Base-by-base conservation (phyloP, 1,140 invertebrate genomes). In the Heliconius himera region DNA sequence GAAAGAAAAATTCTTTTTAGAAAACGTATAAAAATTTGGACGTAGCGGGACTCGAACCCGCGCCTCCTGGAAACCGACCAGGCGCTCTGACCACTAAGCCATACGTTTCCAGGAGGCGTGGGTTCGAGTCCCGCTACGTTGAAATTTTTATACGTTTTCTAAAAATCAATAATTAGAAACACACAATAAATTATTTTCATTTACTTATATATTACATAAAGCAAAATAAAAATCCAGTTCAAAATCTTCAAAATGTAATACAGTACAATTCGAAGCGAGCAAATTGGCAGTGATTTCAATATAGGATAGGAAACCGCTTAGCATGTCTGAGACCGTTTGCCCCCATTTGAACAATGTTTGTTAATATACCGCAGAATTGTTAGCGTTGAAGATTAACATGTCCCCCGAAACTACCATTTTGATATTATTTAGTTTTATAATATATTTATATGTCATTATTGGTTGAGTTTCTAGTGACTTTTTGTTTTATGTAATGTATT, bases 231-330 rank as follows among this genome's bases (percentile, higher is more conserved):
- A 26, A 66, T 66, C 13, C 13, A 66, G 22, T 29, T 72, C 8
- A 38, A n/a, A 20, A 72, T 72, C 36, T 72, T 38, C 33, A 26
- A 72, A 72, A 72, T 72, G 33, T 33, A 72, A 72, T 41, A 72
- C 36, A 72, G 29, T n/a, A 22, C 29, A 38, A 72, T 72, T 72
- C 70, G n/a, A 36, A 72, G 33, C 9, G 16, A 72, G 70, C 36
- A 72, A 72, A 72, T 72, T 72, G 70, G 70, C 70, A 72, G 33
- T 38, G 70, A 72, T 72, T 72, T 72, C 70, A 72, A 72, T 72
- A 72, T 36, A 41, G 36, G 36, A 72, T 72, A 72, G 70, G 70
- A 72, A 72, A 72, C 70, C 70, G 70, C 70, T 72, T 41, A 72
- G 70, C 70, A 72, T 72, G 70, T 72, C 70, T 72, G 36, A 41